Conservation (phyloP, 2,797 vertebrate species). For the Myoxocephalus aenaeus region DNA sequence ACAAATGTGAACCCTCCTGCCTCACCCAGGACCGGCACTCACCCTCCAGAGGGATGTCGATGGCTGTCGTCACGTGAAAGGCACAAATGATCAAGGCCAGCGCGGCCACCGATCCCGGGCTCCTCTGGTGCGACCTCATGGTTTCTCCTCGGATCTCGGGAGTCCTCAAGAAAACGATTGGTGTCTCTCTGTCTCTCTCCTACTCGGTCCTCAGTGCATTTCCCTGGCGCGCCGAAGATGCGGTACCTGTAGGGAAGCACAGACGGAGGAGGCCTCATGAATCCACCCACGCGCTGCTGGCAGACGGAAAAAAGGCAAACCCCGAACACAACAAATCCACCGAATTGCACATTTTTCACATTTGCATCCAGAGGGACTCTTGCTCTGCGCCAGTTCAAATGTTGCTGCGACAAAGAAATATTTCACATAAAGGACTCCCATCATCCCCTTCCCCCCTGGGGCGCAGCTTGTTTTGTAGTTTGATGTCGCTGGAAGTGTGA, state of each 20-base stretch:
- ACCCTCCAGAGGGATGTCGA: slow-evolving; percentile 86
- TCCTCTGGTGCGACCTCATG: slow-evolving; percentile 77
- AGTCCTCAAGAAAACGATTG: slow-evolving; percentile 58
- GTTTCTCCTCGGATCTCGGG: slow-evolving; percentile 55
- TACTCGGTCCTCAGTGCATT: slow-evolving; percentile 78
- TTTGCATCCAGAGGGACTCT: slow-evolving; percentile 61
- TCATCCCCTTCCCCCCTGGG: slow-evolving; percentile 54
- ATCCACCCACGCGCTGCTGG: slow-evolving; percentile 62
- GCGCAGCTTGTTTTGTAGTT: slow-evolving; percentile 62
- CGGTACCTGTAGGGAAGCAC: slow-evolving; percentile 74
- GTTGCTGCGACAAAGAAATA: slow-evolving; percentile 62
- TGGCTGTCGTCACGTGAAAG: slow-evolving; percentile 64
- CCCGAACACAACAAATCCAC: slow-evolving; percentile 70
- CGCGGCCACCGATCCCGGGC: slow-evolving; percentile 49
- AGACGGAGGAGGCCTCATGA: slow-evolving; percentile 68
- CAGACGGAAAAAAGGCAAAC: slow-evolving; percentile 63
- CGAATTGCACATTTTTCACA: slow-evolving; percentile 45
- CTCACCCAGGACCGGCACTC: slow-evolving; percentile 49
- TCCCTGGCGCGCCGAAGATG: slow-evolving; percentile 60
- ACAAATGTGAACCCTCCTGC: neutral
- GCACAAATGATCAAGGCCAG: slow-evolving; percentile 71
- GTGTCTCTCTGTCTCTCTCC: slow-evolving; percentile 35
- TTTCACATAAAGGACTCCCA: slow-evolving; percentile 71
- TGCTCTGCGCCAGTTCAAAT: slow-evolving; percentile 42
- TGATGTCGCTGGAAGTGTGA: slow-evolving; percentile 61